phyloP scores from a whole-genome alignment of 2,888 invertebrate genomes.

The Epinotia nisella region DNA sequence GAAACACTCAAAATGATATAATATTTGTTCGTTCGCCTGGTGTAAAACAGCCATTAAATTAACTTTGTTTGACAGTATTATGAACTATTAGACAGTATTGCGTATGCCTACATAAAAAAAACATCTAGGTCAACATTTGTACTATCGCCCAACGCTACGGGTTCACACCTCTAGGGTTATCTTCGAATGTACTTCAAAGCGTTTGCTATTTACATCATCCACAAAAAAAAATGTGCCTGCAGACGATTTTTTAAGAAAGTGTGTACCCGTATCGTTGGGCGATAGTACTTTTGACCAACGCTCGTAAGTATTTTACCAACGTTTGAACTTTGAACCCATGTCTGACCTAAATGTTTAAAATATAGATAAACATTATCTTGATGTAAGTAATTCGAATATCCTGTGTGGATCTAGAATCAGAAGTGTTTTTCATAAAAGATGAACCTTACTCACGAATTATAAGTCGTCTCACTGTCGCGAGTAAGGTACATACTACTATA shows the following conservation, averaged over 20 bases:
- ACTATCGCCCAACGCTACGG: not conserved
- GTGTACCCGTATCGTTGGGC: too few relatives aligned
- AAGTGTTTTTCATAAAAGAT: conserved; percentile 26
- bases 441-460: not conserved
- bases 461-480: not conserved
- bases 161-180: too few relatives aligned
- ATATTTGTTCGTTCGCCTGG: not conserved
- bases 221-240: too few relatives aligned
- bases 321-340: conserved; percentile 7
- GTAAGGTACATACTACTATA: conserved; percentile 1
- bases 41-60: not conserved
- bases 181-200: too few relatives aligned
- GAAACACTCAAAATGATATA: not conserved
- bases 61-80: conserved; percentile 6
- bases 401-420: conserved; percentile 34
- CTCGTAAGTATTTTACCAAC: not conserved
- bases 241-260: too few relatives aligned
- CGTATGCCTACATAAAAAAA: not conserved
- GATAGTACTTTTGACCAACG: not conserved
- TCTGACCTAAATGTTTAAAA: conserved; percentile 11
- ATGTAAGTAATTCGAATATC: conserved; percentile 30
- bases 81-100: too few relatives aligned
- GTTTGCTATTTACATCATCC: too few relatives aligned
- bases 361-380: not conserved
- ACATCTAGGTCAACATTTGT: not conserved